phyloP scores from a whole-genome alignment of 2,113 vertebrate species.

The Mirounga angustirostris region DNA sequence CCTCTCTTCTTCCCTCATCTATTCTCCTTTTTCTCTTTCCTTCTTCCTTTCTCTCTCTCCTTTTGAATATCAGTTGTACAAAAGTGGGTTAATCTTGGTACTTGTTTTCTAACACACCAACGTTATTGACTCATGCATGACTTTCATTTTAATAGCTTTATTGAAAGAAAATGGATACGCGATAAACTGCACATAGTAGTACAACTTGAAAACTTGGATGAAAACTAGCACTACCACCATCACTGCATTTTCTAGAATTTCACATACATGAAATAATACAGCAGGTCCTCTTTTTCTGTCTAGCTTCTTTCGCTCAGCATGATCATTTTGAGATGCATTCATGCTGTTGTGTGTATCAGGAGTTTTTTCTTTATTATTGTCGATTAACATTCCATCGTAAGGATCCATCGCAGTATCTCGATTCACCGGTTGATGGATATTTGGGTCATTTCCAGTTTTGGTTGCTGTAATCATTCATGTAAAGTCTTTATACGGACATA shows the following conservation, averaged over 20 bases:
- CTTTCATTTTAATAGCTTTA: not conserved
- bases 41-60: not conserved
- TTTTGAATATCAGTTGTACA: not conserved
- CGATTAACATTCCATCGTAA: not conserved
- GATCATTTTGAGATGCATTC: not conserved
- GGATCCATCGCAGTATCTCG: not conserved
- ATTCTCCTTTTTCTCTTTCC: not conserved
- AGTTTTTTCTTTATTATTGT: not conserved
- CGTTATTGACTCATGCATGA: not conserved
- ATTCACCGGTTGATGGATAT: not conserved
- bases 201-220: not conserved
- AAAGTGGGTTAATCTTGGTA: not conserved
- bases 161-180: not conserved
- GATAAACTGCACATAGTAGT: not conserved
- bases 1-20: not conserved
- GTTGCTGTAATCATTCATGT: not conserved
- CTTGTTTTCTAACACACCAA: not conserved
- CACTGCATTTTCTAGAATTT: not conserved
- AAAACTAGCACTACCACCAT: not conserved
- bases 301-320: not conserved
- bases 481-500: not conserved
- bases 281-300: not conserved
- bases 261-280: not conserved
- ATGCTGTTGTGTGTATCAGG: not conserved
- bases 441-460: not conserved